Percentiles rank a stretch among this genome's conserved stretches.
phyloP scores from a whole-genome alignment of 2,113 vertebrate genomes.

The Lipophrys pholis region DNA sequence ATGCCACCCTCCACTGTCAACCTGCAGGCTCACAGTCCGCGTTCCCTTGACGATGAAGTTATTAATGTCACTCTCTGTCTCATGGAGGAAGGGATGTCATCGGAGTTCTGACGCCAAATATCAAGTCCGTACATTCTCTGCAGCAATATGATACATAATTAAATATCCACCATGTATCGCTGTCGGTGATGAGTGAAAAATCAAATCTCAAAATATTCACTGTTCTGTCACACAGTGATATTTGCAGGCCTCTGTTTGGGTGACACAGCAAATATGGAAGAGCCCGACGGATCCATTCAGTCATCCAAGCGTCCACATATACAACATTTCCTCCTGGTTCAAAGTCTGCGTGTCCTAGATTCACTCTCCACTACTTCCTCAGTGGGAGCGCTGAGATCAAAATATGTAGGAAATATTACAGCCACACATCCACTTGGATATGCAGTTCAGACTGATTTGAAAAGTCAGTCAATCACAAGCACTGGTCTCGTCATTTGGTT shows the following conservation, averaged over 20 bases:
- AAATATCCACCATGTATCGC: neutral
- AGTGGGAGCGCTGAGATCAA: no score
- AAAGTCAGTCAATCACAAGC: no score
- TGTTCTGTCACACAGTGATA: neutral
- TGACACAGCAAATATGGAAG: conserved; percentile 1
- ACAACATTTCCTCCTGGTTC: neutral
- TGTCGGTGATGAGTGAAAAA: neutral
- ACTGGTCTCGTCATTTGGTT: no score
- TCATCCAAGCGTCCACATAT: neutral
- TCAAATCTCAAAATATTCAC: conserved; percentile 3
- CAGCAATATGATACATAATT: neutral
- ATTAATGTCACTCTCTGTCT: neutral
- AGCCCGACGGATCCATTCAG: neutral
- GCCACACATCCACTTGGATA: no score
- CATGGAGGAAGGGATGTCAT: neutral
- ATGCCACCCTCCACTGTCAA: neutral
- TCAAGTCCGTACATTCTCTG: neutral
- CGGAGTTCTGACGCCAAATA: conserved; percentile 7
- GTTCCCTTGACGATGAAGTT: no score
- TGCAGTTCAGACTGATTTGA: no score
- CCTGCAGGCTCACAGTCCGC: neutral
- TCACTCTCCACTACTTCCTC: no score
- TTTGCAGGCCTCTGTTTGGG: conserved; percentile 3
- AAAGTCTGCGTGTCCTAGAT: no score
- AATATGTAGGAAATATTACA: no score